A percentile compares a stretch with the other conserved stretches of the same genome.
These are phyloP conservation scores for Sialia sialis DNA, from an alignment of 2,113 vertebrate species.

Conservation along the genomic window DNA sequence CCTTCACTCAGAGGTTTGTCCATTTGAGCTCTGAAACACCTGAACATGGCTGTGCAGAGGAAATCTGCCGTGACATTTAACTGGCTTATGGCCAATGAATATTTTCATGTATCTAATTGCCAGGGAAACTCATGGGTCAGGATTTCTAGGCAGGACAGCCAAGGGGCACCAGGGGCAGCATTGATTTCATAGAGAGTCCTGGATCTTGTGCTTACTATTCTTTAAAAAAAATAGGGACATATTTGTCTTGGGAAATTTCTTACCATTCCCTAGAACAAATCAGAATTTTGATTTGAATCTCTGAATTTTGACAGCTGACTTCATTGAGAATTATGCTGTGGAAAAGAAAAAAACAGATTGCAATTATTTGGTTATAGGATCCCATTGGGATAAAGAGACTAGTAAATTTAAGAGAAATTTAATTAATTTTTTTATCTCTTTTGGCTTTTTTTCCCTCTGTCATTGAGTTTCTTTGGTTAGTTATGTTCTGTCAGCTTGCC, in stretches of 20 bases:
- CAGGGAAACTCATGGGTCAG: background rate
- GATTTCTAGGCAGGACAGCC: background rate
- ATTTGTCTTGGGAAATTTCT: background rate
- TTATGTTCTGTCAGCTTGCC: background rate
- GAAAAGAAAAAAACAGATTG: background rate
- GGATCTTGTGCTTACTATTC: background rate
- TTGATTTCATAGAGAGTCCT: background rate
- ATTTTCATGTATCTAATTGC: background rate
- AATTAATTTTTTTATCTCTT: background rate
- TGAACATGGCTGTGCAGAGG: background rate
- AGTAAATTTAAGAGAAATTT: background rate
- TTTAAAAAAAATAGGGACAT: background rate
- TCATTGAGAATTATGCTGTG: background rate
- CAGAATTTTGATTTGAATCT: background rate
- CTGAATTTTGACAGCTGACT: background rate
- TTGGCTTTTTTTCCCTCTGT: background rate
- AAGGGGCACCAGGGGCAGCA: accelerated
- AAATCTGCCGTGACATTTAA: background rate
- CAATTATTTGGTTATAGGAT: background rate
- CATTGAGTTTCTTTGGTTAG: background rate
- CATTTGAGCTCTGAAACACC: background rate
- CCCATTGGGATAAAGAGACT: background rate
- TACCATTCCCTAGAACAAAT: background rate
- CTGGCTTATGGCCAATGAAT: background rate
- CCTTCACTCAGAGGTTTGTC: background rate